phyloP scores from a whole-genome alignment of 2,797 vertebrate species.

The Rhinatrema bivittatum region DNA sequence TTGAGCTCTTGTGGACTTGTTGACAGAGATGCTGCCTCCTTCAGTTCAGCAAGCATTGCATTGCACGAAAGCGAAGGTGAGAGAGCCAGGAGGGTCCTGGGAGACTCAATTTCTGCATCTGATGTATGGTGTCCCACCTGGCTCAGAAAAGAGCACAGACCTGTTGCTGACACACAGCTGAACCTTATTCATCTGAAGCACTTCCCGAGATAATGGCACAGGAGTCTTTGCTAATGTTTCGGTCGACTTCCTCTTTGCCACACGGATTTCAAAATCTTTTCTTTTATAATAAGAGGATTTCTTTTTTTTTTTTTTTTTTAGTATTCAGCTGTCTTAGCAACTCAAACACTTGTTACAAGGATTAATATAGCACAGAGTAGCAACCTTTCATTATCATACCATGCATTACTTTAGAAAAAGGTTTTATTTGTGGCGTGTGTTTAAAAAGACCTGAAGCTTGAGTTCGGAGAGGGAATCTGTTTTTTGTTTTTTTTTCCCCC shows the following conservation, averaged over 20 bases:
- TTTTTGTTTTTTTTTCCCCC: neutral
- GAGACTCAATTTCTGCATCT: too few relatives aligned
- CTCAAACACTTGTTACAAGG: conserved; percentile 18
- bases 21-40: too few relatives aligned
- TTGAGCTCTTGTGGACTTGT: too few relatives aligned
- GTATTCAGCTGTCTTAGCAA: conserved; percentile 3
- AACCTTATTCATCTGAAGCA: conserved; percentile 26
- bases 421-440: conserved; percentile 1
- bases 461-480: neutral
- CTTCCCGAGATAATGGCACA: conserved; percentile 13
- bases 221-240: conserved; percentile 17
- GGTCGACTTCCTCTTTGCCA: conserved; percentile 5
- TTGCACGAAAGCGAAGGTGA: too few relatives aligned
- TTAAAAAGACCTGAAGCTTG: neutral
- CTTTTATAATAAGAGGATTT: conserved; percentile 6
- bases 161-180: conserved; percentile 7
- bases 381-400: conserved; percentile 5
- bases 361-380: conserved; percentile 14
- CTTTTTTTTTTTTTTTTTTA: too few relatives aligned
- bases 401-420: conserved; percentile 9
- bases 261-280: conserved; percentile 19
- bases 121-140: too few relatives aligned
- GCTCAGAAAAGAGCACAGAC: too few relatives aligned
- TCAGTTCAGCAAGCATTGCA: too few relatives aligned
- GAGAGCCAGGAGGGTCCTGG: too few relatives aligned